phyloP scores from a whole-genome alignment of 2,113 vertebrate genomes.

The Neogobius melanostomus region DNA sequence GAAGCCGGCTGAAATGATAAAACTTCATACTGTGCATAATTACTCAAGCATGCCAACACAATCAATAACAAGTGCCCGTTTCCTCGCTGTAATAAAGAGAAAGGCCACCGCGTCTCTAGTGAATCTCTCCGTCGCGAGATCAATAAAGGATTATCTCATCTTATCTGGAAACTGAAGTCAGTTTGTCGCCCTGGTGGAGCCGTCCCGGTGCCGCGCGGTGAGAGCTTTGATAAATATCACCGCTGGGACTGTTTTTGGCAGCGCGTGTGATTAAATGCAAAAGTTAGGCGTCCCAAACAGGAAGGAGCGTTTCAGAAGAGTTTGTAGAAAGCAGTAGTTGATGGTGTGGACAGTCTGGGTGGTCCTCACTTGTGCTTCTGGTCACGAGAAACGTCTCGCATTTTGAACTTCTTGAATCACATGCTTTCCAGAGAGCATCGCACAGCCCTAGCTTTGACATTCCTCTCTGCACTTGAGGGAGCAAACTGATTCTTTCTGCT shows the following conservation, averaged over 20 bases:
- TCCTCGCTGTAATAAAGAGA: not conserved
- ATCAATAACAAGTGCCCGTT: not conserved
- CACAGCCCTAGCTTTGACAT: no score
- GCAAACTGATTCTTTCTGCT: no score
- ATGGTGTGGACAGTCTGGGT: no score
- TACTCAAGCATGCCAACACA: not conserved
- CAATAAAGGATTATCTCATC: no score
- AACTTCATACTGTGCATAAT: not conserved
- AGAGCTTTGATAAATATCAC: conserved; percentile 13
- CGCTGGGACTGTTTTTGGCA: conserved; percentile 30
- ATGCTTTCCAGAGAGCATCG: no score
- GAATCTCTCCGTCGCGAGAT: no score
- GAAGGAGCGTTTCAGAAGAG: conserved; percentile 2
- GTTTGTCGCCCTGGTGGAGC: conserved; percentile 16
- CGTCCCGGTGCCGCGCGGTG: not conserved
- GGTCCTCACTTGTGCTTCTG: no score
- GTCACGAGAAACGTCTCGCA: no score
- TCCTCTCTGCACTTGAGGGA: no score
- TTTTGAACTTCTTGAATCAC: no score
- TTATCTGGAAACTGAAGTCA: conserved; percentile 54
- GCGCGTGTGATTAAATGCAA: conserved; percentile 25
- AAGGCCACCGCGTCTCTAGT: conserved; percentile 27
- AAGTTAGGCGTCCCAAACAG: conserved; percentile 14
- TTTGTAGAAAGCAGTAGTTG: not conserved
- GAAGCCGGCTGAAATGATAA: no score